Percentiles rank a stretch among this genome's conserved stretches.
Evolutionary conservation across 2,888 invertebrate genomes (phyloP).

Genomic region (Gari tellinella): DNA sequence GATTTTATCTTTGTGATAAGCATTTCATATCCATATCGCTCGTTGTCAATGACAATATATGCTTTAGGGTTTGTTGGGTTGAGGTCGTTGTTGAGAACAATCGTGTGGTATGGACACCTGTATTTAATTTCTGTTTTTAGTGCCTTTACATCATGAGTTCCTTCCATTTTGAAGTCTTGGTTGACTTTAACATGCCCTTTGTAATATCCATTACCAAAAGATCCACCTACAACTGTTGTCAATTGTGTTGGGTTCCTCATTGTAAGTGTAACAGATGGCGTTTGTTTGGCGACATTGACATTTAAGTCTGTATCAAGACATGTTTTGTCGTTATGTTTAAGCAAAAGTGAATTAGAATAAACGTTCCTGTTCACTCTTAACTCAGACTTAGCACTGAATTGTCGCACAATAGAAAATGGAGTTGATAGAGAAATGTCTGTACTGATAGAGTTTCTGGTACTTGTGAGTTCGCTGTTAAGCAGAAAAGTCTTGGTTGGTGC

Average conservation of each 20-base stretch:
- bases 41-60: conserved; percentile 14
- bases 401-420: conserved; percentile 28
- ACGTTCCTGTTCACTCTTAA: not conserved
- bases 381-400: conserved; percentile 21
- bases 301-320: conserved; percentile 23
- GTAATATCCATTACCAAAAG: not conserved
- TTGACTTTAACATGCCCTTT: not conserved
- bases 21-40: conserved; percentile 49
- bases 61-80: conserved; percentile 11
- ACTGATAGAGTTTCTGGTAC: conserved; percentile 11
- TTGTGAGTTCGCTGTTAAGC: conserved; percentile 17
- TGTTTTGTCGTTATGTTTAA: conserved; percentile 20
- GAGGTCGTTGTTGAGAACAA: conserved; percentile 6
- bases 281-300: conserved; percentile 1
- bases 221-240: not conserved
- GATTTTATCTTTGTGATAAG: conserved; percentile 25
- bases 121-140: conserved; percentile 16
- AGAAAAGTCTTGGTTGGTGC: conserved; percentile 23
- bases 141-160: conserved; percentile 25
- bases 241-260: conserved; percentile 16
- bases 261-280: not conserved
- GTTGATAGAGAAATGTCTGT: conserved; percentile 21
- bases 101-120: conserved; percentile 15
- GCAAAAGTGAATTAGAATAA: conserved; percentile 16
- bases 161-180: conserved; percentile 9